Evolutionary conservation across 2,113 vertebrate species (phyloP).

Genomic region (Syrmaticus mikado): DNA sequence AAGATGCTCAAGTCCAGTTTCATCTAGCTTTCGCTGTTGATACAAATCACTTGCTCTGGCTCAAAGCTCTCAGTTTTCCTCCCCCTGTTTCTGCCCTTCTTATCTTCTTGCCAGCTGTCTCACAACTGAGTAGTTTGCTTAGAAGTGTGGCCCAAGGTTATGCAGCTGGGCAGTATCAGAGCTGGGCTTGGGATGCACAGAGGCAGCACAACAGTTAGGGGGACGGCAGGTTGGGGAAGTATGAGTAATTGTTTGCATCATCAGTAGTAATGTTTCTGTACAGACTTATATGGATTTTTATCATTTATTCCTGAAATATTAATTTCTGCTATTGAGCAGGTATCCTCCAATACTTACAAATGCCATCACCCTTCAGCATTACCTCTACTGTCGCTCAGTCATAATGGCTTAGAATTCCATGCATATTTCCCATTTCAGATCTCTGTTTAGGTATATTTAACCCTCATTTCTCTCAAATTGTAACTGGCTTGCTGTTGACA

Average conservation of each 20-base stretch:
- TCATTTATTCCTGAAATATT: conserved; percentile 17
- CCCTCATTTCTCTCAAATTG: neutral
- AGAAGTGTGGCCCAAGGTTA: conserved; percentile 73
- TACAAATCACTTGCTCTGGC: conserved; percentile 35
- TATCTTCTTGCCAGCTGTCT: conserved; percentile 60
- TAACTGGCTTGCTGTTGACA: conserved; percentile 29
- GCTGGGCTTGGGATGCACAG: conserved; percentile 4
- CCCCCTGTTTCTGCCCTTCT: conserved; percentile 48
- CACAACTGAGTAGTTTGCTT: conserved; percentile 60
- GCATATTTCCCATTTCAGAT: conserved; percentile 9
- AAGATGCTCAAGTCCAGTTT: neutral
- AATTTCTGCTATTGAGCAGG: neutral
- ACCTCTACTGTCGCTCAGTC: neutral
- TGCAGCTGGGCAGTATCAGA: conserved; percentile 72
- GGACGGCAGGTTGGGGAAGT: conserved; percentile 14
- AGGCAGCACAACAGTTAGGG: conserved; percentile 64
- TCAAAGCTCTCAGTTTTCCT: conserved; percentile 30
- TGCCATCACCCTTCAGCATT: neutral
- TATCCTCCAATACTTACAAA: neutral
- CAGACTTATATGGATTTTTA: neutral
- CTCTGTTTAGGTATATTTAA: neutral
- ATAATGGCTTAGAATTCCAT: neutral
- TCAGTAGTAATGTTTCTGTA: neutral
- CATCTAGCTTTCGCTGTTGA: neutral
- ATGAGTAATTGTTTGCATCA: neutral